A percentile compares a stretch with the other conserved stretches of the same genome.
Conservation (phyloP, 2,113 vertebrate species). For the Xiphophorus hellerii region DNA sequence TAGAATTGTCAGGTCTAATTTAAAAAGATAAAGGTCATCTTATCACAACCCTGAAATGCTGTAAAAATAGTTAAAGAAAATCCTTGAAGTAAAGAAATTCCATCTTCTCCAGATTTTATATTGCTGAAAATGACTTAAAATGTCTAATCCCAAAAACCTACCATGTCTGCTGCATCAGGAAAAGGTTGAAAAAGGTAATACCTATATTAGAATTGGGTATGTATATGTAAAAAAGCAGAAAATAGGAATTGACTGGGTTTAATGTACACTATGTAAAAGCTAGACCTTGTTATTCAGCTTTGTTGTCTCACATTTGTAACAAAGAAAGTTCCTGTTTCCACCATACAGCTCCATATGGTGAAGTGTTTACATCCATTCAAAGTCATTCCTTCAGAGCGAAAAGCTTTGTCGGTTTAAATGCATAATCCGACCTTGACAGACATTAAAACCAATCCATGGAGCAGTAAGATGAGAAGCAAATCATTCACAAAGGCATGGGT, state of each 20-base stretch:
- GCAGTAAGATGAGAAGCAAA: slow-evolving; percentile 51
- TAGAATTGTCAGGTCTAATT: too few species aligned
- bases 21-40: too few species aligned
- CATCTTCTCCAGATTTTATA: too few species aligned
- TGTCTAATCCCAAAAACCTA: neutral
- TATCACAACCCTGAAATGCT: too few species aligned
- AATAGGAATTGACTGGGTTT: neutral
- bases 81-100: too few species aligned
- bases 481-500: slow-evolving; percentile 57
- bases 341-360: neutral
- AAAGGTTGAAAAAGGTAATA: neutral
- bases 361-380: slow-evolving; percentile 12
- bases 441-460: slow-evolving; percentile 49
- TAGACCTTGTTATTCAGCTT: neutral
- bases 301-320: slow-evolving; percentile 11
- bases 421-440: slow-evolving; percentile 16
- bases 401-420: slow-evolving; percentile 33
- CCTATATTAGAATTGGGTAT: neutral
- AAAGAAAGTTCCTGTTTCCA: neutral
- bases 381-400: slow-evolving; percentile 12
- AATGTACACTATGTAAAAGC: neutral
- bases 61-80: too few species aligned
- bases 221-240: neutral
- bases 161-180: neutral
- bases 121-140: too few species aligned